Evolutionary conservation across 1,140 invertebrate genomes (phyloP), one percentile per base, ranked within the genome.

Genomic region (Euschistus heros): DNA sequence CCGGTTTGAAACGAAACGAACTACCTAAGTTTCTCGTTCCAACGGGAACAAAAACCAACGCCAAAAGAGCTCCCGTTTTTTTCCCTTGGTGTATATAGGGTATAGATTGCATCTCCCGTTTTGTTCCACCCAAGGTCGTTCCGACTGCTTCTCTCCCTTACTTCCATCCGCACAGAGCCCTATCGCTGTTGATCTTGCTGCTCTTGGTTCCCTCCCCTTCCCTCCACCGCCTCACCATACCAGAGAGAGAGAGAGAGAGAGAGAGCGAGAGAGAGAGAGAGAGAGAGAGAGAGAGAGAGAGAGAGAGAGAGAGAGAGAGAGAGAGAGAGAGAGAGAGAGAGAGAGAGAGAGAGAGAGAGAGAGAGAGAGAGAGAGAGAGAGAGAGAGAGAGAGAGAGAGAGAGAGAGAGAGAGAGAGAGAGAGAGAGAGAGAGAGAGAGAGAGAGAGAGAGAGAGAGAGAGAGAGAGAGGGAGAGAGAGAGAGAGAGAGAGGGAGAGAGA

Each of bases 281-380:
- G 52, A 55, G 52, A 55, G 52, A 55, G 52, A 55, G 52, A 55
- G 52, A 55, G 52, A 55, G 52, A 55, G 52, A 55, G 52, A 55
- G 52, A 55, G 52, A 55, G 52, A 55, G 52, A 13, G 52, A 55
- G 52, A 55, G 52, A 55, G 52, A 55, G 55, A 46, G 54, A 66
- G 30, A 17, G 26, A 61, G 54, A 61, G 20, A 27, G 33, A 59
- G 30, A 65, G 22, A 33, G 33, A 62, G 54, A 33, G 24, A 61
- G 22, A 55, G 52, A 55, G 52, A 55, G 52, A 55, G 52, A 55
- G 52, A 55, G 52, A 55, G 52, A 55, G 52, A 55, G 52, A 55
- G 52, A 55, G 52, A 55, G 52, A 55, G 52, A 13, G 52, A 55
- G 52, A 55, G 52, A 55, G 52, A 55, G 55, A 46, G 54, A 66